phyloP scores from a whole-genome alignment of 1,140 invertebrate genomes.

The Drosophila bocki region DNA sequence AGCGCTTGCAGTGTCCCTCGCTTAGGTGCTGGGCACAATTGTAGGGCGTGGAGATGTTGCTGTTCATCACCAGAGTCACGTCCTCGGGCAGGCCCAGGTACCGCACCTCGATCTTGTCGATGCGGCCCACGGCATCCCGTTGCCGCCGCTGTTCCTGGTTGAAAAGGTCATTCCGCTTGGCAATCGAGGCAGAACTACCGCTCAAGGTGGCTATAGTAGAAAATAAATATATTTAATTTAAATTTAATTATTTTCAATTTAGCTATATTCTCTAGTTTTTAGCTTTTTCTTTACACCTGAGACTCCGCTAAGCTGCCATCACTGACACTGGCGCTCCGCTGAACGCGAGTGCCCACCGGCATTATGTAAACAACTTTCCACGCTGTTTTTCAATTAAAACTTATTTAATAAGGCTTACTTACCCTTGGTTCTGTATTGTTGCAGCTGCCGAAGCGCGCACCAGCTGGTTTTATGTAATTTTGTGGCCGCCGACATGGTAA shows the following conservation, averaged over 20 bases:
- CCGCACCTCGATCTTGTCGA: slow-evolving; percentile 96
- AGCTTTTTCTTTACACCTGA: background rate
- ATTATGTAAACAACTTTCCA: slow-evolving; percentile 55
- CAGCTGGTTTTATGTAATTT: slow-evolving; percentile 68
- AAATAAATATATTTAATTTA: no score
- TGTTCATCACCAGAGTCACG: slow-evolving; percentile 95
- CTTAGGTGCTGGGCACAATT: slow-evolving; percentile 95
- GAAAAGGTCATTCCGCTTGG: slow-evolving; percentile 90
- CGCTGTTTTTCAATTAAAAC: slow-evolving; percentile 21
- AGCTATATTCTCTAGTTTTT: background rate
- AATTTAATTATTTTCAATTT: background rate
- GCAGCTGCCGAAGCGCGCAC: slow-evolving; percentile 47
- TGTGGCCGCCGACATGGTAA: slow-evolving; percentile 58
- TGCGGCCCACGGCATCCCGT: slow-evolving; percentile 89
- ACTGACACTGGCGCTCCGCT: background rate
- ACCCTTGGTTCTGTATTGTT: slow-evolving; percentile 59
- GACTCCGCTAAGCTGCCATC: slow-evolving; percentile 4
- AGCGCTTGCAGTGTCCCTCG: slow-evolving; percentile 89
- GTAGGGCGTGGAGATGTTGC: slow-evolving; percentile 95
- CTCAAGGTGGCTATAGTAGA: slow-evolving; percentile 36
- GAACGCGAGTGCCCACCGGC: slow-evolving; percentile 10
- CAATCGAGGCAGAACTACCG: slow-evolving; percentile 68
- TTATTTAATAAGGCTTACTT: background rate
- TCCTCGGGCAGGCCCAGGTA: slow-evolving; percentile 91
- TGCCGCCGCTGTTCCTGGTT: slow-evolving; percentile 92